Conservation (phyloP, 2,113 vertebrate genomes). For the Tragelaphus scriptus region DNA sequence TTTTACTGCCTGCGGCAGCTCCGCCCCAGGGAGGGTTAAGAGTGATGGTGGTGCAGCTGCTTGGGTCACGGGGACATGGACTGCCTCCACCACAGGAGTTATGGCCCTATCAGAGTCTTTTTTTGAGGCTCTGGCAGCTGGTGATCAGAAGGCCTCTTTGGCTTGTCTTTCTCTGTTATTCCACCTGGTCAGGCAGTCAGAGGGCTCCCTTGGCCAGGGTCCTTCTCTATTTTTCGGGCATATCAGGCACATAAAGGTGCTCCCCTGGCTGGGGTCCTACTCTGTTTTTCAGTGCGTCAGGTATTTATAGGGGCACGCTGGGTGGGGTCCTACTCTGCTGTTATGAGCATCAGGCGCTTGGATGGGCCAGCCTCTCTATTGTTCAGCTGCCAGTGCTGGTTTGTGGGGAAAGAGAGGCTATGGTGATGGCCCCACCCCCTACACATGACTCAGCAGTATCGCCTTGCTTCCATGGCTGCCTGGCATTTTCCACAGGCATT, state of each 20-base stretch:
- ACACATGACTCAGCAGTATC: background rate
- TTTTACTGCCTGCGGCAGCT: background rate
- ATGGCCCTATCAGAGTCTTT: background rate
- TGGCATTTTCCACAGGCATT: background rate
- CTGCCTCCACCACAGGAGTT: background rate
- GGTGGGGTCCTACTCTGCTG: background rate
- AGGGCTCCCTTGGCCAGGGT: background rate
- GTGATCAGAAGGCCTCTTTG: background rate
- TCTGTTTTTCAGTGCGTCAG: fast-evolving
- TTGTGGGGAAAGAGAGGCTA: background rate
- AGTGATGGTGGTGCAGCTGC: background rate
- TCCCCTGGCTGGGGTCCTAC: background rate
- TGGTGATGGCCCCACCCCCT: background rate
- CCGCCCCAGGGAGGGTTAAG: background rate
- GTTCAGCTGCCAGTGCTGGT: background rate
- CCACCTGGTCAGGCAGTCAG: background rate
- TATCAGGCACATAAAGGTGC: too few species aligned
- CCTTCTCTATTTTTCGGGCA: too few species aligned
- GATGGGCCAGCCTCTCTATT: background rate
- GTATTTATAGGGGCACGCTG: background rate
- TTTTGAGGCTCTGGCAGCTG: background rate
- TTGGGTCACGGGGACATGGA: background rate
- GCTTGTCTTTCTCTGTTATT: background rate
- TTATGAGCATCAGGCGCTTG: background rate
- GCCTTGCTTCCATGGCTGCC: background rate